Evolutionary conservation across 2,113 vertebrate genomes (phyloP).

Genomic region (Centropus bengalensis): DNA sequence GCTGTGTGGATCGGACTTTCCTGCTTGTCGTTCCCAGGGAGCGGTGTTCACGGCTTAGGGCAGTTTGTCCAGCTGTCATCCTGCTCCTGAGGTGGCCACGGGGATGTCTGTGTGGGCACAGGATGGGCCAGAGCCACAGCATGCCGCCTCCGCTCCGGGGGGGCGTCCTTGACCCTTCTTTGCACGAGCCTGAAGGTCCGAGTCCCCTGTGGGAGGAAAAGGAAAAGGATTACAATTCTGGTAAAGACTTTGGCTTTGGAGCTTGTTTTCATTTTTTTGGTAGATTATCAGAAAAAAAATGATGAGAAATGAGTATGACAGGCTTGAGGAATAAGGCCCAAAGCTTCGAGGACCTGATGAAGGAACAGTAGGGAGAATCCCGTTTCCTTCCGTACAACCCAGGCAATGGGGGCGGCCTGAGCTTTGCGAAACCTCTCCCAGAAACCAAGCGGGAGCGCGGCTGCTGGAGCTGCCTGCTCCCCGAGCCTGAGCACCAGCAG

Average conservation of each 20-base stretch:
- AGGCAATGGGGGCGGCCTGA: background rate
- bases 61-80: background rate
- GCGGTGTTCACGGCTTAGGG: background rate
- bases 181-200: rapidly evolving
- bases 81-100: background rate
- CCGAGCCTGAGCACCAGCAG: rapidly evolving
- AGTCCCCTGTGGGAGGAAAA: background rate
- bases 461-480: background rate
- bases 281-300: background rate
- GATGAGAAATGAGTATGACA: background rate
- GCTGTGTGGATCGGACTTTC: background rate
- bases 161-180: background rate
- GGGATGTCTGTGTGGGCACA: rapidly evolving
- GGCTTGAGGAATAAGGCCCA: background rate
- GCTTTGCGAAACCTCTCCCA: background rate
- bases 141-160: background rate
- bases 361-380: background rate
- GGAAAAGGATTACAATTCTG: background rate
- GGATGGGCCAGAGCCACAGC: background rate
- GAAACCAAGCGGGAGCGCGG: background rate
- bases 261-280: background rate
- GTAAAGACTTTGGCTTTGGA: background rate
- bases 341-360: background rate
- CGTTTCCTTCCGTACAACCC: background rate
- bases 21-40: background rate